A percentile compares a stretch with the other conserved stretches of the same genome.
phyloP scores from a whole-genome alignment of 2,113 vertebrate species.

The Pseudorasbora parva region DNA sequence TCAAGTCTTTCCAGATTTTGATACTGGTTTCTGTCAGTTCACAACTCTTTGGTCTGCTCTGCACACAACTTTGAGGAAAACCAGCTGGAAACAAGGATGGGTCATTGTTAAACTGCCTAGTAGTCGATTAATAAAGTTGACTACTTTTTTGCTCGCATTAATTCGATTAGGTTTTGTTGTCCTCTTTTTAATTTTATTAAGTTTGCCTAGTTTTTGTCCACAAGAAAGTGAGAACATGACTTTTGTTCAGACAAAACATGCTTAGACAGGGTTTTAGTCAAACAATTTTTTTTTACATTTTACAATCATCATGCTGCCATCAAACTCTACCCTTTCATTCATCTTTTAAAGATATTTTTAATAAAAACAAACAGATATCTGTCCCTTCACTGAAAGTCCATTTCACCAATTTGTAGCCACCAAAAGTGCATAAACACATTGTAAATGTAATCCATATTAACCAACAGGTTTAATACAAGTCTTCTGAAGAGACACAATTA shows the following conservation, averaged over 20 bases:
- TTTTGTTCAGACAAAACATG: neutral
- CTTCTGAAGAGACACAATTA: neutral
- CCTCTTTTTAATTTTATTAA: neutral
- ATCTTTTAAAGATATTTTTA: neutral
- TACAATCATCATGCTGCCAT: neutral
- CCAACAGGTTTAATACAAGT: neutral
- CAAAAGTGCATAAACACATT: neutral
- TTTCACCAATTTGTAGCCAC: neutral
- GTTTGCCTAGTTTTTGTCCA: neutral
- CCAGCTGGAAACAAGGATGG: neutral
- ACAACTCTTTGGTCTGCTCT: neutral
- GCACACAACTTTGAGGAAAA: neutral
- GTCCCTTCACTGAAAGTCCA: neutral
- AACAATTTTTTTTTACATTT: no score
- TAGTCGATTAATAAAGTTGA: neutral
- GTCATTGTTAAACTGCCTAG: neutral
- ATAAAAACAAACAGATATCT: neutral
- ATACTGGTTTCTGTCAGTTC: neutral
- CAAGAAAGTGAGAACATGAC: neutral
- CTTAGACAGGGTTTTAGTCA: neutral
- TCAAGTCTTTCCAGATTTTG: conserved; percentile 8
- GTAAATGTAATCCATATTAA: neutral
- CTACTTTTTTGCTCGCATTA: neutral
- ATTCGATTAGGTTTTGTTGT: neutral
- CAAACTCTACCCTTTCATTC: neutral